Conservation (phyloP, 2,113 vertebrate genomes). For the Carettochelys insculpta region DNA sequence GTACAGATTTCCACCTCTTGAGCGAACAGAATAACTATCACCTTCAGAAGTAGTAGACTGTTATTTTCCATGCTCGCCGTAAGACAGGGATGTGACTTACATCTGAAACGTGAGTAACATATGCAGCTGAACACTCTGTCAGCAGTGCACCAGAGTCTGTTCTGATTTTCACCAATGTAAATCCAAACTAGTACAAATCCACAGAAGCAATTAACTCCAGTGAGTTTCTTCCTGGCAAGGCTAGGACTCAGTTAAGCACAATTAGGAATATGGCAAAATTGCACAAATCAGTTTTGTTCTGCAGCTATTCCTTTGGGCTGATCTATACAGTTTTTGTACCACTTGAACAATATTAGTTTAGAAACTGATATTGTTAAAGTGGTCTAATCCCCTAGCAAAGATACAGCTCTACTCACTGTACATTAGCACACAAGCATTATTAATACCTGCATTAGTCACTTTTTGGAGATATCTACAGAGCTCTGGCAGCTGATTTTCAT, state of each 20-base stretch:
- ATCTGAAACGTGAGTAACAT: neutral
- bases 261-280: neutral
- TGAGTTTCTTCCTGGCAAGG: neutral
- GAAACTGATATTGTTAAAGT: neutral
- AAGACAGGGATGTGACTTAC: neutral
- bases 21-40: neutral
- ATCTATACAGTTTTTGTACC: fast-evolving
- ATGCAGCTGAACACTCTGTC: neutral
- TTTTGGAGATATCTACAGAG: neutral
- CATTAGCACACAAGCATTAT: neutral
- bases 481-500: neutral
- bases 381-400: neutral
- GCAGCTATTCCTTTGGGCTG: neutral
- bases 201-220: neutral
- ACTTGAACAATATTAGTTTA: neutral
- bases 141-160: neutral
- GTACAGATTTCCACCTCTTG: neutral
- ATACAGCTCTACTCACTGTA: neutral
- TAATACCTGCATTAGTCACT: too few species aligned
- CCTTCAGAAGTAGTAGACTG: neutral
- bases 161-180: neutral
- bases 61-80: neutral
- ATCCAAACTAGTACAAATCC: neutral
- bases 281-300: neutral
- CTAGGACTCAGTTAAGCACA: neutral